These are phyloP conservation scores for Pavo muticus DNA, from an alignment of 2,113 vertebrate species.

Conservation along the genomic window DNA sequence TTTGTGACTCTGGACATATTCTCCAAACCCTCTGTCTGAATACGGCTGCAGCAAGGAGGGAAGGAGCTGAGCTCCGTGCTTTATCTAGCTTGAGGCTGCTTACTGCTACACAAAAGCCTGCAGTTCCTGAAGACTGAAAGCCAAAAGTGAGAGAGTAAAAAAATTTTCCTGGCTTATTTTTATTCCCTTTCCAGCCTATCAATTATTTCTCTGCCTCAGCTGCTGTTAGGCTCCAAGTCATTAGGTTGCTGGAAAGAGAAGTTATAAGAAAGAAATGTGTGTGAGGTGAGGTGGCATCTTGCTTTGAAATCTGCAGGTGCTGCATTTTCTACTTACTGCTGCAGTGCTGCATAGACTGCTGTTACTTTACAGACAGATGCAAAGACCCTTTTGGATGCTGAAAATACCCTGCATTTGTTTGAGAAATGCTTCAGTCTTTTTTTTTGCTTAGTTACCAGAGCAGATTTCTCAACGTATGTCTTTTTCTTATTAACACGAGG, in stretches of 20 bases:
- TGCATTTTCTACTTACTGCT: neutral
- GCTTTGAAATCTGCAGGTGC: neutral
- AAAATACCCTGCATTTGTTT: slow-evolving; percentile 13
- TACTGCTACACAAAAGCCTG: neutral
- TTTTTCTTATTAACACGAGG: slow-evolving; percentile 39
- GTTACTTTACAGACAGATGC: neutral
- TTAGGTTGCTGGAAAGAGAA: neutral
- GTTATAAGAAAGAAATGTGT: neutral
- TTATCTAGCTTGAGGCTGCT: neutral
- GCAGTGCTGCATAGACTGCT: neutral
- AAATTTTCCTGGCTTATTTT: neutral
- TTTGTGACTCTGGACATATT: neutral
- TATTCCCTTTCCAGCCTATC: neutral
- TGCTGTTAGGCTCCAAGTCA: neutral
- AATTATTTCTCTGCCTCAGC: neutral
- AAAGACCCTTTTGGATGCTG: neutral
- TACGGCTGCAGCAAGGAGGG: neutral
- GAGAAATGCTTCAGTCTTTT: neutral
- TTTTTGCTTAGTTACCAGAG: slow-evolving; percentile 3
- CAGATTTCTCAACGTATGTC: neutral
- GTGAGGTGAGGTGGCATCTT: neutral
- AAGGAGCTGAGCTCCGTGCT: neutral
- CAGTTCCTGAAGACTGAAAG: neutral
- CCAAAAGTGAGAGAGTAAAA: neutral
- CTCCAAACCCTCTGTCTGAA: neutral